phyloP scores from a whole-genome alignment of 2,113 vertebrate genomes.

The Nesoenas mayeri region DNA sequence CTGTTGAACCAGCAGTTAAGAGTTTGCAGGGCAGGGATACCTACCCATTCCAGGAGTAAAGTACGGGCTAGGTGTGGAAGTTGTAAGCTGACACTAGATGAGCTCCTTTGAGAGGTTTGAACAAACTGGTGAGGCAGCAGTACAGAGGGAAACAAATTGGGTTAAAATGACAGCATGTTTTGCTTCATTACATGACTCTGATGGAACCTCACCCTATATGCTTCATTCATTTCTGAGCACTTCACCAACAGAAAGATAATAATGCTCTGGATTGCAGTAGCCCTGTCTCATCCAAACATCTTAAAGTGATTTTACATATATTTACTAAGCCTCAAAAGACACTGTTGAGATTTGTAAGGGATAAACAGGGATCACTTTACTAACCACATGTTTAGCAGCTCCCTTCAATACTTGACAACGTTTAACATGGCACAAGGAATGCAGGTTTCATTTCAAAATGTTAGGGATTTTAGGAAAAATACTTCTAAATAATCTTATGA shows the following conservation, averaged over 20 bases:
- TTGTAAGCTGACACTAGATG: constrained; percentile 65
- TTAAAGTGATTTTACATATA: constrained; percentile 12
- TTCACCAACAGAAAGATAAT: constrained; percentile 53
- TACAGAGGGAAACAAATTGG: constrained; percentile 63
- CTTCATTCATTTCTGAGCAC: constrained; percentile 66
- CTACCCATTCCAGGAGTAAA: constrained; percentile 57
- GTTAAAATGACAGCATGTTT: constrained; percentile 62
- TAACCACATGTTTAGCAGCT: background rate
- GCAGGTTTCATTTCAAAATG: background rate
- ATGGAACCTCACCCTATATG: constrained; percentile 59
- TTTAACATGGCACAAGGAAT: background rate
- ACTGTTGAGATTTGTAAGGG: background rate
- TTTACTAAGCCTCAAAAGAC: constrained; percentile 38
- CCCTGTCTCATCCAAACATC: constrained; percentile 56
- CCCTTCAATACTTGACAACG: background rate
- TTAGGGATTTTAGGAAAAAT: background rate
- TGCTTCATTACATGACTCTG: constrained; percentile 68
- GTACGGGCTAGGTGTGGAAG: constrained; percentile 65
- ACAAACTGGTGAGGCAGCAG: constrained; percentile 64
- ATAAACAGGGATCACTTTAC: background rate
- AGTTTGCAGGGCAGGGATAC: constrained; percentile 66
- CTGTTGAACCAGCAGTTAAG: constrained; percentile 73
- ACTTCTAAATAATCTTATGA: fast-evolving
- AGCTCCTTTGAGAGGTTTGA: constrained; percentile 64
- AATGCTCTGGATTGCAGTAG: constrained; percentile 46